phyloP scores from a whole-genome alignment of 2,888 invertebrate genomes.

The Drymonia ruficornis region DNA sequence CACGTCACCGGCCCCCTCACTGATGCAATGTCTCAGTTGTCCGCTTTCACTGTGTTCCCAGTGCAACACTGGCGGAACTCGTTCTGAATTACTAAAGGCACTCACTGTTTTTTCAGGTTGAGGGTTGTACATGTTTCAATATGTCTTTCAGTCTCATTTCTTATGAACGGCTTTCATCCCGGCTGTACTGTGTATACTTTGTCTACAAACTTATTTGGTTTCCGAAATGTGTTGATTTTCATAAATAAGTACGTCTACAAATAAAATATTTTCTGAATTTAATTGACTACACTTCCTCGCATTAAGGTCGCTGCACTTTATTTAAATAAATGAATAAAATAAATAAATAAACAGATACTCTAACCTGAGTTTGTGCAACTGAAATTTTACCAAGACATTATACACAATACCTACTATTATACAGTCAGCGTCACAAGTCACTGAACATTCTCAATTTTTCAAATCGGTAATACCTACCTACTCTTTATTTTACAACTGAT shows the following conservation, averaged over 20 bases:
- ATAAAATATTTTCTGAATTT: background rate
- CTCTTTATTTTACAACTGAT: no score
- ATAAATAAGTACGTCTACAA: conserved; percentile 7
- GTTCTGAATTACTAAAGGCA: background rate
- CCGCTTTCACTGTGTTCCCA: conserved; percentile 63
- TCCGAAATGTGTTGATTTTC: conserved; percentile 47
- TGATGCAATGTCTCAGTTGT: conserved; percentile 53
- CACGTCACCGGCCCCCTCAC: conserved; percentile 17
- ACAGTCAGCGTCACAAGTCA: no score
- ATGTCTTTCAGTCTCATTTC: conserved; percentile 27
- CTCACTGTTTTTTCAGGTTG: conserved; percentile 23
- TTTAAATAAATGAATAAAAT: background rate
- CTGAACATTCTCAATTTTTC: no score
- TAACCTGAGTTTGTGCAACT: conserved; percentile 1
- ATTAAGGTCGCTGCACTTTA: background rate
- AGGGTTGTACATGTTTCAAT: conserved; percentile 23
- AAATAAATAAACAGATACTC: background rate
- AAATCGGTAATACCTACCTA: no score
- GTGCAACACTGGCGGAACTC: conserved; percentile 31
- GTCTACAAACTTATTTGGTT: conserved; percentile 20
- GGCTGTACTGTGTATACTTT: conserved; percentile 30
- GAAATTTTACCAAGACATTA: background rate
- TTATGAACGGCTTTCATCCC: conserved; percentile 44
- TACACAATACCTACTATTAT: no score
- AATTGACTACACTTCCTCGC: background rate